Evolutionary conservation across 2,797 vertebrate genomes (phyloP).

Genomic region (Eidolon dupreanum): DNA sequence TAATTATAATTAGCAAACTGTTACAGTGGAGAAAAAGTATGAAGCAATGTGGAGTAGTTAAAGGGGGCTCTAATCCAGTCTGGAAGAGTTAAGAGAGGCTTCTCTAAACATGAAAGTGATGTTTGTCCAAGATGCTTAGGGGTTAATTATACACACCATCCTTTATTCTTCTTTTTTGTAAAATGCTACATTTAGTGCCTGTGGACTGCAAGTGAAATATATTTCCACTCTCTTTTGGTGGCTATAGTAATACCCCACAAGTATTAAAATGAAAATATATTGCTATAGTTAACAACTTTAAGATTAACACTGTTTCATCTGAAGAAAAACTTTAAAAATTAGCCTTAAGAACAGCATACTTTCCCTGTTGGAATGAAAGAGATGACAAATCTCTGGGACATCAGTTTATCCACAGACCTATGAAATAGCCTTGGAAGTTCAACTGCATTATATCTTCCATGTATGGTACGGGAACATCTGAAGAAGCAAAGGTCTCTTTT

Average conservation of each 20-base stretch:
- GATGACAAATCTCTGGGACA: not conserved
- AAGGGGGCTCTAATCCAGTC: too few species aligned
- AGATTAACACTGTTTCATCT: not conserved
- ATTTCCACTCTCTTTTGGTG: not conserved
- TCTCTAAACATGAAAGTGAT: not conserved
- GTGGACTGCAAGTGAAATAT: not conserved
- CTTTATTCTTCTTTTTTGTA: not conserved
- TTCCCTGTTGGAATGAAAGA: not conserved
- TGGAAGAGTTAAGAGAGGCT: not conserved
- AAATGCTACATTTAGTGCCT: too few species aligned
- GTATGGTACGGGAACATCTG: not conserved
- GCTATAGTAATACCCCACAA: not conserved
- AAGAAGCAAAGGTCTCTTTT: not conserved
- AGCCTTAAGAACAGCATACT: not conserved
- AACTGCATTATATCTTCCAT: rapidly evolving
- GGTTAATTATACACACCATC: not conserved
- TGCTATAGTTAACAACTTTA: not conserved
- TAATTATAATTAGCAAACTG: not conserved
- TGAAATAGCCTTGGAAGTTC: not conserved
- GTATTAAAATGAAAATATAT: not conserved
- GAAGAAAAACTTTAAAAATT: not conserved
- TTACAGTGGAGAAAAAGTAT: not conserved
- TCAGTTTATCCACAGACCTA: not conserved
- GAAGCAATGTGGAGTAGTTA: not conserved
- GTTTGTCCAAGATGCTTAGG: not conserved